Conservation (phyloP, 2,797 vertebrate species). For the Heterohyrax brucei region DNA sequence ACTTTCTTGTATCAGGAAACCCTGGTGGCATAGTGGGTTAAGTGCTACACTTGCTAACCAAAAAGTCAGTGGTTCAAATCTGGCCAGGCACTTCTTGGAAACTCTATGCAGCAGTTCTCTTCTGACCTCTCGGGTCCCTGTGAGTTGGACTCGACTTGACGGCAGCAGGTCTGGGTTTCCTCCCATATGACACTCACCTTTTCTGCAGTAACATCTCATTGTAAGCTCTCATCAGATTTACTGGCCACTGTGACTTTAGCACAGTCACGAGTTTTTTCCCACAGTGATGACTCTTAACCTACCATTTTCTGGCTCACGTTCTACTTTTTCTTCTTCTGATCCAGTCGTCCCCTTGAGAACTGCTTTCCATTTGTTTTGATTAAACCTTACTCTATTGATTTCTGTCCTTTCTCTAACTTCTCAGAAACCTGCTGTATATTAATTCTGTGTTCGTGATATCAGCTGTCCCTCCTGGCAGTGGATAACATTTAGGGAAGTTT, state of each 20-base stretch:
- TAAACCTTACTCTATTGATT: conserved; percentile 78
- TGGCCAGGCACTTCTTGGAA: too few species aligned
- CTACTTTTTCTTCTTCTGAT: conserved; percentile 29
- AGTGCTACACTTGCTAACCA: too few species aligned
- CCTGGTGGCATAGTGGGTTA: too few species aligned
- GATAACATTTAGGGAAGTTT: conserved; percentile 71
- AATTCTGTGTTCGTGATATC: conserved; percentile 77
- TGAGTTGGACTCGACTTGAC: too few species aligned
- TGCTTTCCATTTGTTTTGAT: conserved; percentile 82
- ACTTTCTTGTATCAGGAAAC: background rate
- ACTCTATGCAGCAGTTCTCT: too few species aligned
- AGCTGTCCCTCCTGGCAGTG: conserved; percentile 52
- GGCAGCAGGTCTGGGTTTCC: too few species aligned
- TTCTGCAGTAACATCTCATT: background rate
- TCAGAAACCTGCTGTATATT: conserved; percentile 75
- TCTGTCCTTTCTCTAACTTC: conserved; percentile 73
- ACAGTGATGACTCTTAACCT: conserved; percentile 19
- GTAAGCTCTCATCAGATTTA: conserved; percentile 1
- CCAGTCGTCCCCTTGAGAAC: conserved; percentile 71
- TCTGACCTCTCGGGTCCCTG: too few species aligned
- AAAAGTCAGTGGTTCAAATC: too few species aligned
- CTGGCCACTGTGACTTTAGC: background rate
- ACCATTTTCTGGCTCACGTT: conserved; percentile 43
- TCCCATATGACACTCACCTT: background rate
- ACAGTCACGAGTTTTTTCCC: background rate